A percentile compares a stretch with the other conserved stretches of the same genome.
These are phyloP conservation scores for Anoplopoma fimbria DNA, from an alignment of 2,113 vertebrate species.

Conservation along the genomic window DNA sequence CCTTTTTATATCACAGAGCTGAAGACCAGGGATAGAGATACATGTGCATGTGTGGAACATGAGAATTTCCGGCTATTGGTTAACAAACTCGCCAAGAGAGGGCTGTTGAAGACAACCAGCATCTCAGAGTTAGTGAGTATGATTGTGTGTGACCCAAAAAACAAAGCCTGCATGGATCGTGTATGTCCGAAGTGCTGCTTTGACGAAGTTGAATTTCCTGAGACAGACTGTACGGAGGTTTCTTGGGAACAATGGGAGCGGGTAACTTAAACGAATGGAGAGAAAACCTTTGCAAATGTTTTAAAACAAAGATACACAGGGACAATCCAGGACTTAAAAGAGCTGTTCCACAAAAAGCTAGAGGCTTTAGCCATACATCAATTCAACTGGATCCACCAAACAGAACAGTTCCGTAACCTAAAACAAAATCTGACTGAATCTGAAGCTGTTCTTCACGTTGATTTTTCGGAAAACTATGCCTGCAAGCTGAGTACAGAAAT, in stretches of 20 bases:
- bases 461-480: too few relatives aligned
- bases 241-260: background rate
- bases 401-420: too few relatives aligned
- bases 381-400: background rate
- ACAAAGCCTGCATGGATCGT: too few relatives aligned
- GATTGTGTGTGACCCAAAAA: too few relatives aligned
- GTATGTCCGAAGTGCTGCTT: background rate
- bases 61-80: background rate
- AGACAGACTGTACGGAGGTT: background rate
- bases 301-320: background rate
- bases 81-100: background rate
- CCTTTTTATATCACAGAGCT: background rate
- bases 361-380: background rate
- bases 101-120: background rate
- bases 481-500: background rate
- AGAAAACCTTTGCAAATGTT: background rate
- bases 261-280: background rate
- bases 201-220: background rate
- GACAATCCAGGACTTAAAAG: background rate
- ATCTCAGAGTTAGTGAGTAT: background rate
- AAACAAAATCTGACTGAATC: background rate
- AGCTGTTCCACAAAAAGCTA: background rate
- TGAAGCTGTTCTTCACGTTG: background rate
- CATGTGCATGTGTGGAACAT: slow-evolving; percentile 1
- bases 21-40: background rate